A percentile compares a stretch with the other conserved stretches of the same genome.
phyloP scores from a whole-genome alignment of 1,140 invertebrate species.

The Cyrtorhinus lividipennis region DNA sequence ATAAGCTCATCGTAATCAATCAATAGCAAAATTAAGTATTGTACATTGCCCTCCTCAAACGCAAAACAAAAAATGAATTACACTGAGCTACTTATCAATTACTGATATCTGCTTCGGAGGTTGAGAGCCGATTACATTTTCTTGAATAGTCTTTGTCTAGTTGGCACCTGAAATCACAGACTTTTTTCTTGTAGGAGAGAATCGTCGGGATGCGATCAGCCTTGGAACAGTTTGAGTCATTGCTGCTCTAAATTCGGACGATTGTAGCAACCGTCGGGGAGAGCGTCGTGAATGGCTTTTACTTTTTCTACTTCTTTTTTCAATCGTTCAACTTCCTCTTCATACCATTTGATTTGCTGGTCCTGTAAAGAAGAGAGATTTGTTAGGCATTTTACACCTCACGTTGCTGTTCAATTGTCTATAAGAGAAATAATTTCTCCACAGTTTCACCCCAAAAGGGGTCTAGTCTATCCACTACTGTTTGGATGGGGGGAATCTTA shows the following conservation, averaged over 20 bases:
- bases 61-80: not conserved
- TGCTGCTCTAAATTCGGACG: constrained; percentile 20
- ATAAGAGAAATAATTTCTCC: no score
- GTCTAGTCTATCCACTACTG: no score
- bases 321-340: constrained; percentile 58
- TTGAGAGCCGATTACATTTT: no score
- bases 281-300: constrained; percentile 59
- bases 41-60: not conserved
- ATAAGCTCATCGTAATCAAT: not conserved
- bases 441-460: no score
- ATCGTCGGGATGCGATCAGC: not conserved
- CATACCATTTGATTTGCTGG: constrained; percentile 65
- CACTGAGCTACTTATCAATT: not conserved
- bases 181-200: not conserved
- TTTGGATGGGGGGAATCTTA: no score
- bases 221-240: not conserved
- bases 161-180: not conserved
- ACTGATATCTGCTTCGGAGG: no score
- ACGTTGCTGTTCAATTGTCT: no score
- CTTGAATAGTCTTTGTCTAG: not conserved
- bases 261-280: constrained; percentile 75
- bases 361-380: constrained; percentile 45
- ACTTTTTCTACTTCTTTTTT: constrained; percentile 73
- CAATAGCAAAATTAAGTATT: not conserved
- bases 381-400: no score